Percentiles rank a stretch among this genome's conserved stretches.
Evolutionary conservation across 2,888 invertebrate genomes (phyloP).

Genomic region (Pseudococcus viburni): DNA sequence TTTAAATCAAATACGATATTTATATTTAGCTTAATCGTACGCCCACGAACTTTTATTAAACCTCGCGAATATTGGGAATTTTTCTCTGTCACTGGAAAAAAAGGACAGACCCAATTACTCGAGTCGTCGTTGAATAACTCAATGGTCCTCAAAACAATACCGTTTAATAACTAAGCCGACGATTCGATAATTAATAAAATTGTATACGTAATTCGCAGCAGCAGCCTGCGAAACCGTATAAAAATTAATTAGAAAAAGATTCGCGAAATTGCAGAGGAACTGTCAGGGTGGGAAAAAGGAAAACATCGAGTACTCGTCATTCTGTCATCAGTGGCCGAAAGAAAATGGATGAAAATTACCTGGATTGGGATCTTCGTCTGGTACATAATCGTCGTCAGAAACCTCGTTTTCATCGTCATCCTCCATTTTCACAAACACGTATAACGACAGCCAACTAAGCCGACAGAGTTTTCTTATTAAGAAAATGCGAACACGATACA

Average conservation of each 20-base stretch:
- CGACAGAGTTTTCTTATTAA: neutral
- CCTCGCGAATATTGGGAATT: too few species aligned
- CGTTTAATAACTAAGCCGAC: neutral
- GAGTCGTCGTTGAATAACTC: too few species aligned
- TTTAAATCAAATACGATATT: neutral
- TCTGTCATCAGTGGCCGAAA: too few species aligned
- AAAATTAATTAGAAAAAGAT: neutral
- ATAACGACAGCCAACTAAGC: neutral
- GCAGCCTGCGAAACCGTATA: neutral
- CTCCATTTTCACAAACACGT: neutral
- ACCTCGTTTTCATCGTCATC: neutral
- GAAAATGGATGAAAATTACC: neutral
- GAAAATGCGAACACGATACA: neutral
- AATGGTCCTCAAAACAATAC: neutral
- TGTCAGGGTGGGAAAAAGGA: neutral
- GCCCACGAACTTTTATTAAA: too few species aligned
- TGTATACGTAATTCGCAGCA: neutral
- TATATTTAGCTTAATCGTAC: neutral
- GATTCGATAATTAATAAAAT: conserved; percentile 2
- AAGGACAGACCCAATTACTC: too few species aligned
- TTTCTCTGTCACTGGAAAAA: too few species aligned
- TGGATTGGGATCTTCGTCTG: conserved; percentile 2
- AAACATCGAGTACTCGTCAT: neutral
- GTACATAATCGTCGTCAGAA: neutral
- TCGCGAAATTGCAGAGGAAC: neutral